Base-by-base conservation (phyloP, 2,113 vertebrate genomes). In the Prietella phreatophila region DNA sequence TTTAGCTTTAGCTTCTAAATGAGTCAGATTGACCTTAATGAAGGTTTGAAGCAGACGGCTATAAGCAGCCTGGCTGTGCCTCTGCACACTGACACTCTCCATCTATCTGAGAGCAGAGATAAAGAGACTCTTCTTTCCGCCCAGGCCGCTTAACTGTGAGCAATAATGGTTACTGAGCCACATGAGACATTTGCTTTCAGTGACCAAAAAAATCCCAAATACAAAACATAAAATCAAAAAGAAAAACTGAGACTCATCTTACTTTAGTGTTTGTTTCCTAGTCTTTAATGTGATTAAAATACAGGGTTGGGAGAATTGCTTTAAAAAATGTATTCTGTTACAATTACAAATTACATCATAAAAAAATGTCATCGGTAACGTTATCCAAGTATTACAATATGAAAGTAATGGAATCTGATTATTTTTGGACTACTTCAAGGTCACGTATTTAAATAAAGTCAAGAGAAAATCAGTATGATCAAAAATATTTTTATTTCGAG, bases 151-250 rank as follows among this genome's bases (percentile, higher is more conserved):
- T 89, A 91, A 89, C 87, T 90, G 84, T 92, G 86, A 91, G 90
- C 91, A 89, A 91, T 92, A 84, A 65, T 88, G 85, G 91, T 85
- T 90, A 88, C 84, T 82, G 86, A 67, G 63, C 84, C 55, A 88
- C 86, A 85, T 83, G 85, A 75, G 33, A 47, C 86, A 91, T 89
- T 90, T 88, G 86, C 89, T 87, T 92, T 89, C 55, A 83, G 27
- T 39, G 85, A 69, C 69, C 83, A 53, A 82, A 83, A 85, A 80
- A n/a, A 30, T 10, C 19, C 9, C 19, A 56, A 0, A 20, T n/a
- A n/a, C 7, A 47, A 47, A 47, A 47, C 47, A 47, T 47, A 47
- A 88, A 75, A 86, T 84, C 27, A 87, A 56, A 86, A 50, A 33
- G 61, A 30, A 80, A 20, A 80, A 27, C 71, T 53, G 75, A 61